Evolutionary conservation across 2,888 invertebrate genomes (phyloP).

Genomic region (Scaptomyza cyrtandrae): DNA sequence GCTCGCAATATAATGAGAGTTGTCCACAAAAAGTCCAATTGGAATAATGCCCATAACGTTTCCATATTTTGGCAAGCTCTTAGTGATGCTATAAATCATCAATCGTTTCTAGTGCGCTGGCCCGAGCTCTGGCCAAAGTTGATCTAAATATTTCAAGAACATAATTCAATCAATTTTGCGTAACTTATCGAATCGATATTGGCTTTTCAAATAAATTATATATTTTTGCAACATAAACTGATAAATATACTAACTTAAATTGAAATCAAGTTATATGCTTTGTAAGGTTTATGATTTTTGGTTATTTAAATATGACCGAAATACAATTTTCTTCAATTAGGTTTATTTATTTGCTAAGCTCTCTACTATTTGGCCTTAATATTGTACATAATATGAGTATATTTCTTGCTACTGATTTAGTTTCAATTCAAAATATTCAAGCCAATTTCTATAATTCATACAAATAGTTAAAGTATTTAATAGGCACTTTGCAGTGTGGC

Average conservation of each 20-base stretch:
- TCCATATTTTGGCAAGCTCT: conserved; percentile 77
- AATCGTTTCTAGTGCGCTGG: conserved; percentile 67
- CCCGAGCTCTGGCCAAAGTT: conserved; percentile 60
- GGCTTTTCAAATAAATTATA: conserved; percentile 43
- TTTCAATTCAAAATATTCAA: conserved; percentile 25
- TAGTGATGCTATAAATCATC: conserved; percentile 66
- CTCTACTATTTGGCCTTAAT: conserved; percentile 61
- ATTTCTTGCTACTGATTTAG: conserved; percentile 35
- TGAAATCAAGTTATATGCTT: neutral
- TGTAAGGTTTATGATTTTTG: neutral
- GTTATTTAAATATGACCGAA: too few relatives aligned
- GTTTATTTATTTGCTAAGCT: conserved; percentile 54
- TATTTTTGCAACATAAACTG: conserved; percentile 47
- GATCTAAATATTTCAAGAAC: conserved; percentile 39
- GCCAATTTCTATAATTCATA: conserved; percentile 17
- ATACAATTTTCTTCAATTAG: conserved; percentile 17
- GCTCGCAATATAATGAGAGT: conserved; percentile 21
- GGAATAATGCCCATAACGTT: conserved; percentile 43
- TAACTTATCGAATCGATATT: conserved; percentile 10
- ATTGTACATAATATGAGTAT: conserved; percentile 34
- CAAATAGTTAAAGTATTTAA: conserved; percentile 42
- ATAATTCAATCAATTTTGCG: conserved; percentile 11
- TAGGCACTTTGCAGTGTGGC: conserved; percentile 64
- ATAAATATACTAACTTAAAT: conserved; percentile 22
- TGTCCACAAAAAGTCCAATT: conserved; percentile 32